Percentiles rank a stretch among this genome's conserved stretches.
phyloP scores from a whole-genome alignment of 2,797 vertebrate species.

The Artibeus jamaicensis region DNA sequence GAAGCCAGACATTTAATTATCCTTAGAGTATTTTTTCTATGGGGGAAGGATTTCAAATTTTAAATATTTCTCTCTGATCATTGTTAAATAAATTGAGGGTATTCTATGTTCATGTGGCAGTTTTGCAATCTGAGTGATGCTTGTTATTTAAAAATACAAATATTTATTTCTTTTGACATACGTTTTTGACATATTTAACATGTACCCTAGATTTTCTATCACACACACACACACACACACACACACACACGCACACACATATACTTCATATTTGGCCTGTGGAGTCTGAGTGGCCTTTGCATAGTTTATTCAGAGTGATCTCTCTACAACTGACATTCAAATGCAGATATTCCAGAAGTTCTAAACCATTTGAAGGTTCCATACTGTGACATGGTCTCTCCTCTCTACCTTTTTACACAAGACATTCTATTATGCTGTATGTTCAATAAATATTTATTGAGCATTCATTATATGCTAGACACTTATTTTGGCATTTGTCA shows the following conservation, averaged over 20 bases:
- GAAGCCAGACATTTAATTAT: neutral
- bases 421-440: neutral
- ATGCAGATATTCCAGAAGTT: neutral
- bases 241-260: neutral
- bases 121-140: neutral
- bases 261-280: neutral
- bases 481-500: neutral
- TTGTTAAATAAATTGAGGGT: neutral
- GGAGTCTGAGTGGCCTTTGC: neutral
- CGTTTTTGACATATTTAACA: neutral
- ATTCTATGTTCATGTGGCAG: neutral
- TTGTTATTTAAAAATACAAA: constrained; percentile 5
- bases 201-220: neutral
- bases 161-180: neutral
- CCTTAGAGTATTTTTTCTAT: neutral
- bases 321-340: neutral
- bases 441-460: neutral
- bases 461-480: neutral
- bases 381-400: rapidly evolving
- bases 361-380: neutral
- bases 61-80: neutral
- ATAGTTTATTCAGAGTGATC: neutral
- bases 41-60: neutral
- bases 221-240: neutral
- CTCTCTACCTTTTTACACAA: neutral